Evolutionary conservation across 2,797 vertebrate species (phyloP).

Genomic region (Harpagifer antarcticus): DNA sequence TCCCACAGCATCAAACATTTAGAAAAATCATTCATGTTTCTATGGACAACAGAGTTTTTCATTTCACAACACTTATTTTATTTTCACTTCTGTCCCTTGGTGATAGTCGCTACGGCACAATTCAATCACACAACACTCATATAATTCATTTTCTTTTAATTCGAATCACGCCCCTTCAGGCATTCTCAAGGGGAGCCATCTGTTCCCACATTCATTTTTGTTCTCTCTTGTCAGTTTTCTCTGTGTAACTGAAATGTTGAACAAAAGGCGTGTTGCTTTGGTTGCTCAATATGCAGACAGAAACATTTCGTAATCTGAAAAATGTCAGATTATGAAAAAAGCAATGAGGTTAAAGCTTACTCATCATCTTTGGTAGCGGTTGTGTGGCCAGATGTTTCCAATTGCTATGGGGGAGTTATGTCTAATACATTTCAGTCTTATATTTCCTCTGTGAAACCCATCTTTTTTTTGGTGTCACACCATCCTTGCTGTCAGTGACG

Average conservation of each 20-base stretch:
- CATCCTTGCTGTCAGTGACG: constrained; percentile 57
- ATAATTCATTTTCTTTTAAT: constrained; percentile 62
- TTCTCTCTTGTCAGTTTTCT: constrained; percentile 14
- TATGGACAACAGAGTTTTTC: constrained; percentile 8
- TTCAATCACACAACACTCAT: constrained; percentile 40
- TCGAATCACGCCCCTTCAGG: constrained; percentile 58
- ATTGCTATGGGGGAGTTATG: constrained; percentile 21
- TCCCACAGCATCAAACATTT: constrained; percentile 9
- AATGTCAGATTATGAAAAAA: constrained; percentile 3
- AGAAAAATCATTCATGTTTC: constrained; percentile 8
- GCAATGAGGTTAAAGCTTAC: constrained; percentile 26
- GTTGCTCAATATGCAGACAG: constrained; percentile 30
- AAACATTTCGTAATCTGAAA: constrained; percentile 26
- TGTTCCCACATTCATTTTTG: constrained; percentile 44
- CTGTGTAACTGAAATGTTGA: constrained; percentile 29
- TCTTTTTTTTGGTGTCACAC: constrained; percentile 18
- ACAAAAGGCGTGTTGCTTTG: constrained; percentile 33
- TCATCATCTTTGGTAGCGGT: constrained; percentile 42
- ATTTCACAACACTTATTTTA: constrained; percentile 17
- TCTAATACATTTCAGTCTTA: constrained; percentile 43
- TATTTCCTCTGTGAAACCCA: constrained; percentile 19
- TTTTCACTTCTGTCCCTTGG: constrained; percentile 26
- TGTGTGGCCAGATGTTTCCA: constrained; percentile 55
- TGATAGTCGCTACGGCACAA: constrained; percentile 15
- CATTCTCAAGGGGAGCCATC: constrained; percentile 64